Evolutionary conservation across 2,888 invertebrate genomes (phyloP).

Genomic region (Idaea biselata): DNA sequence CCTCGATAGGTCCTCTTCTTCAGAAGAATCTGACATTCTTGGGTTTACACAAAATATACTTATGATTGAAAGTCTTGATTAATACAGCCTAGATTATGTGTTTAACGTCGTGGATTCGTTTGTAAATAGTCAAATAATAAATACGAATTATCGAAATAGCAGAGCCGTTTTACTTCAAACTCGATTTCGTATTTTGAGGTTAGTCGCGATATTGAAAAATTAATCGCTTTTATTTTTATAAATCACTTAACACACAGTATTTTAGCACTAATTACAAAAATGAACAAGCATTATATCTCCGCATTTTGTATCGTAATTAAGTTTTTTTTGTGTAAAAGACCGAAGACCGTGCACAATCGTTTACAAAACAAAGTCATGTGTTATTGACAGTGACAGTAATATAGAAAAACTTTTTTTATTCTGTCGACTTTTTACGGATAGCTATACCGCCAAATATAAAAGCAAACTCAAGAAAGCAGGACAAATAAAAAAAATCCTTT

Average conservation of each 20-base stretch:
- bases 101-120: not conserved
- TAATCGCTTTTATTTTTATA: not conserved
- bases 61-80: not conserved
- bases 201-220: not conserved
- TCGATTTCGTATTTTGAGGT: not conserved
- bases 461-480: too few species aligned
- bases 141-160: not conserved
- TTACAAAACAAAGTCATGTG: not conserved
- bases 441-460: too few species aligned
- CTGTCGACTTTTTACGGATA: too few species aligned
- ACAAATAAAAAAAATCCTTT: too few species aligned
- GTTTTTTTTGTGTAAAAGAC: not conserved
- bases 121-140: not conserved
- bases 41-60: too few species aligned
- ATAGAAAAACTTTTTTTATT: too few species aligned
- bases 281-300: not conserved
- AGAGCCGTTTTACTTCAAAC: not conserved
- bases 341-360: not conserved
- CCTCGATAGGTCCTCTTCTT: slow-evolving; percentile 68
- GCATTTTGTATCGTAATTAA: not conserved
- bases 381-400: not conserved
- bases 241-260: too few species aligned
- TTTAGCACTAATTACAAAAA: too few species aligned
- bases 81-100: not conserved
- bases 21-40: slow-evolving; percentile 74